A percentile compares a stretch with the other conserved stretches of the same genome.
Evolutionary conservation across 53 echinoderm and acorn worm species (phyloP).

Genomic region (Holothuria leucospilota): DNA sequence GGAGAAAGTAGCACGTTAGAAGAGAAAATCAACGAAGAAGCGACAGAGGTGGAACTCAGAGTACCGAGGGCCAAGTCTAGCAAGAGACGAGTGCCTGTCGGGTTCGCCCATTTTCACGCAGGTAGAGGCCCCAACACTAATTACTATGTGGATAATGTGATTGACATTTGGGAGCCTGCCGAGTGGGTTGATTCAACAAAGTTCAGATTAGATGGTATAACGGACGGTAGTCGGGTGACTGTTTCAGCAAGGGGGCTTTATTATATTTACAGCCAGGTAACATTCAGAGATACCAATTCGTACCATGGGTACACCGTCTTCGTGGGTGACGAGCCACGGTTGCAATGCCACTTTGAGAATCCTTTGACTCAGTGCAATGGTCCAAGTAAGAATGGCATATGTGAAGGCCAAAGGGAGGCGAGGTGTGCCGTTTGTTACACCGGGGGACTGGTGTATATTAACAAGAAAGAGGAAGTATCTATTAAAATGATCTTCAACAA

Average conservation of each 20-base stretch:
- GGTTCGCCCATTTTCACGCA: slow-evolving; percentile 41
- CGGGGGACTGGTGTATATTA: slow-evolving; percentile 33
- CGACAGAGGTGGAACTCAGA: neutral
- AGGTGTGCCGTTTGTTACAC: slow-evolving; percentile 40
- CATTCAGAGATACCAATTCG: slow-evolving; percentile 30
- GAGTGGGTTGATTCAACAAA: slow-evolving; percentile 30
- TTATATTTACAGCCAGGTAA: slow-evolving; percentile 41
- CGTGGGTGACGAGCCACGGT: slow-evolving; percentile 15
- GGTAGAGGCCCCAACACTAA: slow-evolving; percentile 25
- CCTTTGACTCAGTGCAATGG: slow-evolving; percentile 16
- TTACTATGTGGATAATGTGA: neutral
- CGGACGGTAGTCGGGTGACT: slow-evolving; percentile 8
- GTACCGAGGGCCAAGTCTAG: slow-evolving; percentile 1
- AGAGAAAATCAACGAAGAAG: neutral
- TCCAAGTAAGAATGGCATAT: neutral
- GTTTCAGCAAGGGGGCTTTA: slow-evolving; percentile 12
- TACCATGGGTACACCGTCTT: slow-evolving; percentile 41
- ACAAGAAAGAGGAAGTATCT: slow-evolving; percentile 9
- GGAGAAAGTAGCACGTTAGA: neutral
- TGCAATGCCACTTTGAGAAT: slow-evolving; percentile 40
- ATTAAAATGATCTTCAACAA: slow-evolving; percentile 36
- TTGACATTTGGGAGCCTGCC: slow-evolving; percentile 23
- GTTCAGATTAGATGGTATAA: neutral
- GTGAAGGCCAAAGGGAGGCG: slow-evolving; percentile 17
- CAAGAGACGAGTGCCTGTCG: slow-evolving; percentile 2